These are phyloP conservation scores for Mixornis gularis DNA, from an alignment of 2,113 vertebrate species.

Conservation along the genomic window DNA sequence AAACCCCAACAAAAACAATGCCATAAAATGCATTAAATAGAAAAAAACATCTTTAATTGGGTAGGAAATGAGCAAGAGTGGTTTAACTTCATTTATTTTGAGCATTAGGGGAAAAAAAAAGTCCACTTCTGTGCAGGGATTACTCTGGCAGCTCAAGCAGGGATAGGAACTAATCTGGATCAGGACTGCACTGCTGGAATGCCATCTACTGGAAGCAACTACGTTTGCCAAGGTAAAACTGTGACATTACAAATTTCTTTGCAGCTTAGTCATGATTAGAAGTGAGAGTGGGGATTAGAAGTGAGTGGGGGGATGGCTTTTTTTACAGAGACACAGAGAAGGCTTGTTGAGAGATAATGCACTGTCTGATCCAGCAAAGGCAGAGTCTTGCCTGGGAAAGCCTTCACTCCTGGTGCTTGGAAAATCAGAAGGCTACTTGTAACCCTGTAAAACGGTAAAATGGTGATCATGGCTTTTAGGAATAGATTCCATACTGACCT, in stretches of 20 bases:
- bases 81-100: not conserved
- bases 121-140: not conserved
- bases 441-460: not conserved
- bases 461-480: not conserved
- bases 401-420: not conserved
- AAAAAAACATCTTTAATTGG: not conserved
- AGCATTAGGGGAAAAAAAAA: not conserved
- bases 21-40: not conserved
- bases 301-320: not conserved
- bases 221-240: not conserved
- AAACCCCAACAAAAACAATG: not conserved
- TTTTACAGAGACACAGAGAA: not conserved
- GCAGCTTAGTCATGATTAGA: not conserved
- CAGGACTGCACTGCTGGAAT: not conserved
- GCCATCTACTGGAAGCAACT: conserved; percentile 44
- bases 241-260: not conserved
- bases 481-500: not conserved
- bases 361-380: not conserved
- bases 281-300: not conserved
- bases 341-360: not conserved
- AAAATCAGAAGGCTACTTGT: not conserved
- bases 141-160: not conserved
- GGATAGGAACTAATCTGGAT: not conserved
- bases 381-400: not conserved
- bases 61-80: not conserved